Base-by-base conservation (phyloP, 35 echinoderm and acorn worm genomes). In the Heliocidaris erythrogramma region DNA sequence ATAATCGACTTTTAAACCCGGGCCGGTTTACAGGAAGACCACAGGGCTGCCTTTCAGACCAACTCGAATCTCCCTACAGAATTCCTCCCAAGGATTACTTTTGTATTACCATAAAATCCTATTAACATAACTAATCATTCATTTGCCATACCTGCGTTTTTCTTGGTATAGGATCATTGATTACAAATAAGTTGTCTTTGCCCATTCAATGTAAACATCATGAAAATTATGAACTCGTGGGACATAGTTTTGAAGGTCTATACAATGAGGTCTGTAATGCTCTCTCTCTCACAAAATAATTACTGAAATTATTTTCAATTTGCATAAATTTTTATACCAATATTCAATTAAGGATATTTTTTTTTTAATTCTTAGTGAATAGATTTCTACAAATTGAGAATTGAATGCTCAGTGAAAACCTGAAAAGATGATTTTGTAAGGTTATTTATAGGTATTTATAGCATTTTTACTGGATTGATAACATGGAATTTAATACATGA, bases 361-460 rank as follows among this genome's bases (percentile, higher is more conserved):
- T 48, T 21, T 21, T 90, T 9, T 8, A 9, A 48, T 18, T 90
- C 32, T 90, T 48, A 5, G 27, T 90, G 18, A 48, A 31, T 5
- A 90, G 29, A 78, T 78, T 78, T 78, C 65, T 78, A 78, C 52
- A 56, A 12, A 56, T 56, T 31, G 30, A 88, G 5, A 88, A 31
- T 31, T 88, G 11, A 31, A 88, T 35, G 48, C 14, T 47, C 24
- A 90, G 14, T 90, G 48, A 47, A 32, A 47, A 90, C 48, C 14
- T 32, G 12, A 31, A 88, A 31, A 88, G 30, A 21, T 85, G 35
- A 18, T 48, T 90, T 48, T 90, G 48, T 90, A 90, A 47, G 48
- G 12, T 47, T 90, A 7, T 87, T 30, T 90, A 35, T 90, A 90
- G 32, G 48, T 90, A 90, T 90, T 48, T 90, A 90, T 90, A 90